phyloP scores from a whole-genome alignment of 2,888 invertebrate species.

The Seladonia tumulorum region DNA sequence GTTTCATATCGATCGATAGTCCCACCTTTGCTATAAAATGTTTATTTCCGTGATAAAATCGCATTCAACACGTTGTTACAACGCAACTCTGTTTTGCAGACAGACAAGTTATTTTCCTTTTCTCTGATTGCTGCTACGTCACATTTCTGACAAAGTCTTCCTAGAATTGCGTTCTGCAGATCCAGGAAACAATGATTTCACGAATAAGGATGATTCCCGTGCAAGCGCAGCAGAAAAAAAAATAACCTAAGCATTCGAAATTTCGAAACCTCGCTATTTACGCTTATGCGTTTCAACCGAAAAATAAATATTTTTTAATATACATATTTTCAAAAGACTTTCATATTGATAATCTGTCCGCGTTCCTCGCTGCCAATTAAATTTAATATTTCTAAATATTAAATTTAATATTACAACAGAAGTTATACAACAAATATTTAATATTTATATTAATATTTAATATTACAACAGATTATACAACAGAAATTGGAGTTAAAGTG shows the following conservation, averaged over 20 bases:
- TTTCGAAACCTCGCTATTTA: background rate
- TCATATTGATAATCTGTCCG: background rate
- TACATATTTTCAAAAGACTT: background rate
- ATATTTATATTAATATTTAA: too few species aligned
- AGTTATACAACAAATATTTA: too few species aligned
- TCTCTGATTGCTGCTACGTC: background rate
- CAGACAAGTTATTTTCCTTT: background rate
- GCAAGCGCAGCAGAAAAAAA: background rate
- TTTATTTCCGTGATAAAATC: too few species aligned
- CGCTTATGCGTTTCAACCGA: background rate
- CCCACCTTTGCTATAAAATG: too few species aligned
- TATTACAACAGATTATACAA: too few species aligned
- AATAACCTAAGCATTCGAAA: background rate
- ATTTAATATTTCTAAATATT: background rate
- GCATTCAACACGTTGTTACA: too few species aligned
- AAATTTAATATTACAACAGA: too few species aligned
- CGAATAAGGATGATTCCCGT: background rate
- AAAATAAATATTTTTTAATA: background rate
- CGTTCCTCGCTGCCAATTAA: background rate
- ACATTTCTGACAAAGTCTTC: background rate
- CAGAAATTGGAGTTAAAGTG: too few species aligned
- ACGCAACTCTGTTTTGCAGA: background rate
- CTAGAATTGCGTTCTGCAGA: background rate
- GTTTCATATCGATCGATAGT: too few species aligned
- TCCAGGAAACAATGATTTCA: background rate